Evolutionary conservation across 2,113 vertebrate species (phyloP).

Genomic region (Centropus bengalensis): DNA sequence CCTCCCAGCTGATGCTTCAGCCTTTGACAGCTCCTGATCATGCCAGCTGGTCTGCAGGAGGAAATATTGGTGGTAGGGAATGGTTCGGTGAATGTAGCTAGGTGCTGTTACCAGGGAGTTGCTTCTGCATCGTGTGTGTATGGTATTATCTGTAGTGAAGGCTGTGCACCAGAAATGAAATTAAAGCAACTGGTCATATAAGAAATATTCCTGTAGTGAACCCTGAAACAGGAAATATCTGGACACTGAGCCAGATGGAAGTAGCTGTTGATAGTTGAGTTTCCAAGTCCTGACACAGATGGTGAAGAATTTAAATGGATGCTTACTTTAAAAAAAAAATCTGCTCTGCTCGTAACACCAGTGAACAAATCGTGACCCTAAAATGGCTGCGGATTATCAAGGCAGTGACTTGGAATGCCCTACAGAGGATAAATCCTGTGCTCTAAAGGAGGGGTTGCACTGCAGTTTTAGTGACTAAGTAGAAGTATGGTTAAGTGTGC

Average conservation of each 20-base stretch:
- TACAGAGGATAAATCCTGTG: background rate
- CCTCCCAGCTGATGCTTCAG: background rate
- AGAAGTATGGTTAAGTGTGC: accelerated
- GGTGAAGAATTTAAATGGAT: background rate
- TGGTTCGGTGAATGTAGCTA: background rate
- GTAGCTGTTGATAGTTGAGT: background rate
- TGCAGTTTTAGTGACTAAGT: background rate
- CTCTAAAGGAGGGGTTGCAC: background rate
- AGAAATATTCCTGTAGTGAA: background rate
- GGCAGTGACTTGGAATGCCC: background rate
- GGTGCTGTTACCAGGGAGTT: background rate
- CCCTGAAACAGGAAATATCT: conserved; percentile 5
- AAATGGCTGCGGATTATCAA: background rate
- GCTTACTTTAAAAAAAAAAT: background rate
- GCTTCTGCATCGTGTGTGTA: background rate
- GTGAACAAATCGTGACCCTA: background rate
- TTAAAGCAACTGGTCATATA: background rate
- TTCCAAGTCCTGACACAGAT: conserved; percentile 5
- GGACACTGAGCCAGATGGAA: conserved; percentile 12
- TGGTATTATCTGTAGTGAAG: background rate
- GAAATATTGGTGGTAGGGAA: background rate
- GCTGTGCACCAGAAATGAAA: background rate
- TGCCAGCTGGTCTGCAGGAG: background rate
- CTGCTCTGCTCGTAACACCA: background rate
- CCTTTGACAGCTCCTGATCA: background rate